Conservation (phyloP, 2,888 invertebrate genomes). For the Psylliodes chrysocephalus region DNA sequence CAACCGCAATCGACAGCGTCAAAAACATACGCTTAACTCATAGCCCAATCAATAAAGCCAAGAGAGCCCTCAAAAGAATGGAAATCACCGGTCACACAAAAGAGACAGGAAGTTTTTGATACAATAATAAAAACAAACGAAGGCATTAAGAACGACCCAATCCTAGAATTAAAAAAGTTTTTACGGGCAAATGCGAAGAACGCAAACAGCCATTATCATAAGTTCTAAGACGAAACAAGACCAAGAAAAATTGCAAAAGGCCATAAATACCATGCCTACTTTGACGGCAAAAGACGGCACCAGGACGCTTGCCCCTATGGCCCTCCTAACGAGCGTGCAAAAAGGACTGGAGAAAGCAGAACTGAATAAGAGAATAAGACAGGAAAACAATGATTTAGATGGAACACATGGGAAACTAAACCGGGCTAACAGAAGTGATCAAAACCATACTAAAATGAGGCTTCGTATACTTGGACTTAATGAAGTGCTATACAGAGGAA, state of each 20-base stretch:
- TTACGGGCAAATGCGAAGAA: background rate
- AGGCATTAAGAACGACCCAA: background rate
- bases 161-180: background rate
- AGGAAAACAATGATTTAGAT: background rate
- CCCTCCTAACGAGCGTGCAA: background rate
- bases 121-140: too few relatives aligned
- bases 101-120: too few relatives aligned
- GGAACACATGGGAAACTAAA: background rate
- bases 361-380: background rate
- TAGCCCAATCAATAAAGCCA: too few relatives aligned
- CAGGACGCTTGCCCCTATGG: background rate
- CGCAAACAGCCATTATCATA: background rate
- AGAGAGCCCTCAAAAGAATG: too few relatives aligned
- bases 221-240: background rate
- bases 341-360: background rate
- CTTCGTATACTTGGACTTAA: background rate
- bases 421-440: background rate
- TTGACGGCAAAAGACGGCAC: background rate
- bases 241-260: background rate
- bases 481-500: background rate
- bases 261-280: background rate
- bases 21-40: too few relatives aligned
- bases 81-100: too few relatives aligned
- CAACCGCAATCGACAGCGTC: too few relatives aligned
- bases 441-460: background rate